Evolutionary conservation across 2,797 vertebrate species (phyloP).

Genomic region (Phataginus tricuspis): DNA sequence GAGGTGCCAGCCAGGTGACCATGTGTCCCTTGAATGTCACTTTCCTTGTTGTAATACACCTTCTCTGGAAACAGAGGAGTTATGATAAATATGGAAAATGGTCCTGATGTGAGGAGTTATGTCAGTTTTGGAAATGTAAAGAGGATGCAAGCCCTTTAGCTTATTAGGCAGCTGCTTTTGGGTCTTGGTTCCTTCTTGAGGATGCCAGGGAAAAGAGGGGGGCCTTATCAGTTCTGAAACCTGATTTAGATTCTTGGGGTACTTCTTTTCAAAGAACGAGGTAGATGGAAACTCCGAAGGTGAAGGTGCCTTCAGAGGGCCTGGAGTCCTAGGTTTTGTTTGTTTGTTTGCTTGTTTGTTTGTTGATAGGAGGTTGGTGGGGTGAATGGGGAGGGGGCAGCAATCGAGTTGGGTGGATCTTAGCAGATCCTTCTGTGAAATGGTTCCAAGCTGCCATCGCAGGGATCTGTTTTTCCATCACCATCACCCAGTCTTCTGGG

Average conservation of each 20-base stretch:
- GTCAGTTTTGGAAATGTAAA: conserved; percentile 46
- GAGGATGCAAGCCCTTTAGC: conserved; percentile 1
- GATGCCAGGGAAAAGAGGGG: not conserved
- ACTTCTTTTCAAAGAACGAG: conserved; percentile 36
- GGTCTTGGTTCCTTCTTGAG: conserved; percentile 20
- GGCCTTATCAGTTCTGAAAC: not conserved
- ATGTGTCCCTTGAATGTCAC: not conserved
- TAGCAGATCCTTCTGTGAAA: conserved; percentile 63
- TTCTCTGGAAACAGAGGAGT: conserved; percentile 25
- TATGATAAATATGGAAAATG: conserved; percentile 12
- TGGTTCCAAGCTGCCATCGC: conserved; percentile 43
- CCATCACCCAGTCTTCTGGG: conserved; percentile 72
- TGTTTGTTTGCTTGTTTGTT: not conserved
- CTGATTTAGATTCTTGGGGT: conserved; percentile 17
- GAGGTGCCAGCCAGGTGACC: not conserved
- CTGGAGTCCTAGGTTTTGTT: not conserved
- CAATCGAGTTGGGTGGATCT: conserved; percentile 19
- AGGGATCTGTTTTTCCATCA: conserved; percentile 77
- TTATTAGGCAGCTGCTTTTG: conserved; percentile 9
- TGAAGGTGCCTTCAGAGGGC: conserved; percentile 11
- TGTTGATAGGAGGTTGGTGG: not conserved
- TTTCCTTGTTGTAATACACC: not conserved
- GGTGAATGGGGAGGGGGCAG: not conserved
- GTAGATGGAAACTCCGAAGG: not conserved
- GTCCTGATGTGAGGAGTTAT: conserved; percentile 26